Evolutionary conservation across 2,113 vertebrate genomes (phyloP).

Genomic region (Natator depressus): DNA sequence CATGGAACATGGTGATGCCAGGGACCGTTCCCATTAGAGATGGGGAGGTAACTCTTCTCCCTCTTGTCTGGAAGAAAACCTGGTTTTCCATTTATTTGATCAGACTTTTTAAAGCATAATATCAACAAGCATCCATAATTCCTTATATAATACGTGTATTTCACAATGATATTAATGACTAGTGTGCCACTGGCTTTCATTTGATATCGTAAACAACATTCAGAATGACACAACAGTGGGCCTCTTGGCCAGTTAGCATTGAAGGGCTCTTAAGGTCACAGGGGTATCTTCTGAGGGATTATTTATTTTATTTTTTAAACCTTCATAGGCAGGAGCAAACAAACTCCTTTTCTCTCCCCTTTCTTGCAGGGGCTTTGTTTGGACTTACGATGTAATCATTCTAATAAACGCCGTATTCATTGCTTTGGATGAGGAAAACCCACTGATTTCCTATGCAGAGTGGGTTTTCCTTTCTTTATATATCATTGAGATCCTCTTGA

Average conservation of each 20-base stretch:
- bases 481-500: constrained; percentile 90
- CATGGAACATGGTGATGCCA: background rate
- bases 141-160: background rate
- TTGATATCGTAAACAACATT: background rate
- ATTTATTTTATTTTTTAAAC: background rate
- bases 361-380: constrained; percentile 80
- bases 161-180: background rate
- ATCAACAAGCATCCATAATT: background rate
- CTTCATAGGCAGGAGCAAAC: background rate
- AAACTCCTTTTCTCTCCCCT: background rate
- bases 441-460: constrained; percentile 84
- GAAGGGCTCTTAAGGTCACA: background rate
- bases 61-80: background rate
- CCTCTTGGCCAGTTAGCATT: background rate
- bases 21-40: background rate
- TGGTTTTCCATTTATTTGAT: background rate
- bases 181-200: background rate
- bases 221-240: background rate
- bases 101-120: background rate
- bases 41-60: background rate
- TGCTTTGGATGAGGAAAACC: constrained; percentile 88
- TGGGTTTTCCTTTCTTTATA: constrained; percentile 92
- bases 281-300: background rate
- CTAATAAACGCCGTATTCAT: constrained; percentile 93
- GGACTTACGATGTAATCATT: constrained; percentile 89